These are phyloP conservation scores for Boleophthalmus pectinirostris DNA, from an alignment of 2,113 vertebrate genomes.

Conservation along the genomic window DNA sequence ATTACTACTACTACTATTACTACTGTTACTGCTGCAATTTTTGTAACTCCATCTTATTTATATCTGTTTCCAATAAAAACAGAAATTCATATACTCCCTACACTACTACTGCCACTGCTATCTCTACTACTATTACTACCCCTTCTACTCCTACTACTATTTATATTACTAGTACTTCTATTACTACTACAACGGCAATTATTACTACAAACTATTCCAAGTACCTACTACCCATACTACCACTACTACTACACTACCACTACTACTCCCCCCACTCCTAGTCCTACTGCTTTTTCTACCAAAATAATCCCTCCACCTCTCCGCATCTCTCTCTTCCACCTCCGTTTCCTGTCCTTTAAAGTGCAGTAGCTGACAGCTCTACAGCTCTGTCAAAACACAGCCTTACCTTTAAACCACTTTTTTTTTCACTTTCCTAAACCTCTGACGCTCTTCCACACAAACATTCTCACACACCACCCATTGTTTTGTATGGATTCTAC, in stretches of 20 bases:
- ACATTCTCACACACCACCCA: constrained; percentile 5
- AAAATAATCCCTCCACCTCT: background rate
- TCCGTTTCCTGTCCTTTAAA: background rate
- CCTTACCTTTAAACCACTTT: constrained; percentile 18
- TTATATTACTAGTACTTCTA: too few relatives aligned
- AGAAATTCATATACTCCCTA: too few relatives aligned
- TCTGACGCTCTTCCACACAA: constrained; percentile 46
- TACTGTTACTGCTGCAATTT: too few relatives aligned
- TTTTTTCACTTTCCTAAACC: constrained; percentile 24
- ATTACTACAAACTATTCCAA: too few relatives aligned
- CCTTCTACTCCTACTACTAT: too few relatives aligned
- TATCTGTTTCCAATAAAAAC: too few relatives aligned
- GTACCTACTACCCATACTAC: too few relatives aligned
- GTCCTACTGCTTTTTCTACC: background rate
- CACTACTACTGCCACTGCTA: too few relatives aligned
- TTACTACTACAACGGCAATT: too few relatives aligned
- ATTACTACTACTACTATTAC: too few relatives aligned
- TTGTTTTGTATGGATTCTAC: constrained; percentile 36
- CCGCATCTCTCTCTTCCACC: background rate
- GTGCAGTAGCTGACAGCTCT: constrained; percentile 98
- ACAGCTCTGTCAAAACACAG: constrained; percentile 85
- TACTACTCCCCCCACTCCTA: background rate
- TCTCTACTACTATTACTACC: too few relatives aligned
- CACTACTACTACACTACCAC: background rate
- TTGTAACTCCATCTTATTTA: too few relatives aligned